phyloP scores from a whole-genome alignment of 2,113 vertebrate species.

The Astatoreochromis straeleni region DNA sequence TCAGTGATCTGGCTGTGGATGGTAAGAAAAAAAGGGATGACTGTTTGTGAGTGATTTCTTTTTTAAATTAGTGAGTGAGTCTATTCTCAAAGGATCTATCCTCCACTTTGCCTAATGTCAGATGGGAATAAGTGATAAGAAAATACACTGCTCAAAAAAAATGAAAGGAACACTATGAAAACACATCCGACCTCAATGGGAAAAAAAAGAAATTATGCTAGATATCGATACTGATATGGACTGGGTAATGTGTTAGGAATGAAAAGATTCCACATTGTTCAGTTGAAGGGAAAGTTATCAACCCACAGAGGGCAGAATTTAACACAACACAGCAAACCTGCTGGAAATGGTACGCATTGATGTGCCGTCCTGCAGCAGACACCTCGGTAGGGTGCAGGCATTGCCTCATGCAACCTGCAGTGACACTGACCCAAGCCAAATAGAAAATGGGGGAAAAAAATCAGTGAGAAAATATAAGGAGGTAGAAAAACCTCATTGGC shows the following conservation, averaged over 20 bases:
- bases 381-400: not conserved
- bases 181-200: rapidly evolving
- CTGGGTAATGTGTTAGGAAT: not conserved
- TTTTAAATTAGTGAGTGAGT: not conserved
- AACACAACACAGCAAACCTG: not conserved
- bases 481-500: not conserved
- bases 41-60: not conserved
- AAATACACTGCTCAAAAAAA: not conserved
- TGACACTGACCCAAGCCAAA: not conserved
- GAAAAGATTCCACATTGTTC: not conserved
- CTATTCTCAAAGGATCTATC: not conserved
- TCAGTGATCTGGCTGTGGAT: conserved; percentile 69
- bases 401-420: not conserved
- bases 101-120: rapidly evolving
- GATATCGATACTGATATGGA: not conserved
- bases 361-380: not conserved
- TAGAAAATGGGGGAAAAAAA: rapidly evolving
- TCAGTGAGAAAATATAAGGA: not conserved
- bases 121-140: not conserved
- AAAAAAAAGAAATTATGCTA: not conserved
- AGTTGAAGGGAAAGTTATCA: not conserved
- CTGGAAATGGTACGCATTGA: not conserved
- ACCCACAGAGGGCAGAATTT: not conserved
- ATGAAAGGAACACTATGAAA: not conserved
- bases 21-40: conserved; percentile 41